Evolutionary conservation across 2,113 vertebrate genomes (phyloP), one percentile per base, ranked within the genome.

Genomic region (Mus musculus): DNA sequence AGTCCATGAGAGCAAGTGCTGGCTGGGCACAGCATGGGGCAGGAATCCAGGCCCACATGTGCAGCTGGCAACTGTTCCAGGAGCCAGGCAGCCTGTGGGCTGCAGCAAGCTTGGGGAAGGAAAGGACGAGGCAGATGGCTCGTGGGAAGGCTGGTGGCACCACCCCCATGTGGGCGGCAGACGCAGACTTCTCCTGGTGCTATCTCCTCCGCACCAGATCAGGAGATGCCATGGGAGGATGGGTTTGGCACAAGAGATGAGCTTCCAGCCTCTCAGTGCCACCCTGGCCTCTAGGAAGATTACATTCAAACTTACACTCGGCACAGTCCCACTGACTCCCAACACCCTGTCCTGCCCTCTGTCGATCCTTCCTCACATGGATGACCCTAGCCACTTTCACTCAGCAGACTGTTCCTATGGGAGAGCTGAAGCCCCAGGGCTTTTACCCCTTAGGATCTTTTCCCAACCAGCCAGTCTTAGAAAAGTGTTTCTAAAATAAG

Each of bases 91-190:
- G 95, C 90, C 92, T 78, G 65, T 65, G 1, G 95, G 92, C 92
- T 71, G 91, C 1, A 36, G 75, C 3, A 0, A 22, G 3, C 95
- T 71, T 30, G 0, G 91, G 71, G 90, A 72, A 91, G 69, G 33
- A 92, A 78, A 75, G n/a, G 95, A 85, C 7, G 7, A 88, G 75
- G 95, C 97, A 98, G 96, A 94, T 96, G 97, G 97, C 89, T 71
- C 3, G 95, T 97, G 95, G 97, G 97, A 91, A 80, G 95, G 72
- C 94, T 65, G 96, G 95, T 73, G 49, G 94, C 82, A 20, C 90
- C 95, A 9, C 82, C 95, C 77, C 86, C 26, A 0, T 0, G 89
- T 65, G 89, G 96, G 97, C 20, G 8, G 84, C 7, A n/a, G 1
- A 30, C 17, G 0, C 82, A 36, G 89, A 86, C 73, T 20, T 94